Conservation (phyloP, 2,888 invertebrate genomes). For the Pemphredon lugubris region DNA sequence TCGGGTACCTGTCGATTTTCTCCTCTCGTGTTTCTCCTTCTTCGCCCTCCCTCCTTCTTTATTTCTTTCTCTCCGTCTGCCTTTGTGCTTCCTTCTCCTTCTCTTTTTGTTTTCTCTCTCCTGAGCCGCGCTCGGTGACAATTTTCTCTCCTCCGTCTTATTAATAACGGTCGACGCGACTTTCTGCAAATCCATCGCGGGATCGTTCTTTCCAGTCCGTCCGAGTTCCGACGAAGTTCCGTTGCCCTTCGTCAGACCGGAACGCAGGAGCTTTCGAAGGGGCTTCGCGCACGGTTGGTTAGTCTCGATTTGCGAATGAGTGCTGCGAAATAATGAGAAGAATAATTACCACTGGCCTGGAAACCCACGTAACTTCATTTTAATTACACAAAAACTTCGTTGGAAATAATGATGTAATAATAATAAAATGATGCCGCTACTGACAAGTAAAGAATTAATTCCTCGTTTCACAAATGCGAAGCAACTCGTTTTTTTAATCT, state of each 20-base stretch:
- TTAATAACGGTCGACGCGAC: conserved; percentile 58
- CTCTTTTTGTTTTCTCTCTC: conserved; percentile 72
- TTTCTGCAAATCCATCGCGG: conserved; percentile 65
- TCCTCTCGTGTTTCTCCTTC: conserved; percentile 71
- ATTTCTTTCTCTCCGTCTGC: conserved; percentile 70
- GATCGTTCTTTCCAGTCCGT: conserved; percentile 63
- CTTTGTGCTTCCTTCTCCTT: conserved; percentile 74
- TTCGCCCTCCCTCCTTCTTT: conserved; percentile 71
- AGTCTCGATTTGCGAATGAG: conserved; percentile 69
- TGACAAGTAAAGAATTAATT: too few relatives aligned
- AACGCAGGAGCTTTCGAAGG: conserved; percentile 69
- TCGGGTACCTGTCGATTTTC: conserved; percentile 65
- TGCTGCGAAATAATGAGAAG: conserved; percentile 58
- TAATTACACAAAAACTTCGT: too few relatives aligned
- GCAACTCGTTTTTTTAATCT: too few relatives aligned
- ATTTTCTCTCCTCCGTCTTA: conserved; percentile 67
- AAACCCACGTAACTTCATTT: too few relatives aligned
- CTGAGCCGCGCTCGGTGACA: conserved; percentile 64
- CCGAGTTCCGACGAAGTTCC: conserved; percentile 69
- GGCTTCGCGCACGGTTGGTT: conserved; percentile 75
- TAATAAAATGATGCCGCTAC: too few relatives aligned
- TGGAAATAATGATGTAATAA: too few relatives aligned
- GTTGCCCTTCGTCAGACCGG: conserved; percentile 71
- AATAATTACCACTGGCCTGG: too few relatives aligned
- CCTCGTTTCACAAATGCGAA: too few relatives aligned